Evolutionary conservation across 2,113 vertebrate genomes (phyloP).

Genomic region (Lophotis ruficrista): DNA sequence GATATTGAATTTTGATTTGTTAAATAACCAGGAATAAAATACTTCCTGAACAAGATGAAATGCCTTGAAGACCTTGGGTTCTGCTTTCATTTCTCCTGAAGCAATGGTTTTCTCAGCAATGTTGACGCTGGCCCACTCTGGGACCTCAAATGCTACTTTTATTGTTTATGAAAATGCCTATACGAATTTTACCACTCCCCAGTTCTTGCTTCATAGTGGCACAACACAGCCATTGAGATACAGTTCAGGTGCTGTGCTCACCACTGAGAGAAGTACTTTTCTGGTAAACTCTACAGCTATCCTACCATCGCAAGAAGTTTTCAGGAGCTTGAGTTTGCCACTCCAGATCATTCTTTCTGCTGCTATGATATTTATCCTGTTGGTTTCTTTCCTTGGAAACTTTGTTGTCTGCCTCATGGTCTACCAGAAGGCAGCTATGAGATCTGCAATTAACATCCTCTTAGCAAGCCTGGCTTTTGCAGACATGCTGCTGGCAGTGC

Average conservation of each 20-base stretch:
- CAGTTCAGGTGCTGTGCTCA: conserved; percentile 64
- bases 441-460: conserved; percentile 98
- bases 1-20: conserved; percentile 14
- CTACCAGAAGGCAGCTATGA: conserved; percentile 96
- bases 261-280: conserved; percentile 68
- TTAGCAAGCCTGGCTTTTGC: conserved; percentile 95
- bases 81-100: conserved; percentile 48
- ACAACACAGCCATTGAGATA: conserved; percentile 69
- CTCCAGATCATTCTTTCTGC: conserved; percentile 91
- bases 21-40: conserved; percentile 41
- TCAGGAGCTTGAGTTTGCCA: conserved; percentile 81
- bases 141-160: conserved; percentile 77
- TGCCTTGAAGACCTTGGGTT: conserved; percentile 60
- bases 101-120: conserved; percentile 84
- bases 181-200: conserved; percentile 77
- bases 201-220: conserved; percentile 68
- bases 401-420: conserved; percentile 98
- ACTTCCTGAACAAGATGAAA: conserved; percentile 59
- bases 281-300: conserved; percentile 67
- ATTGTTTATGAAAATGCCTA: conserved; percentile 80
- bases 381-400: conserved; percentile 92
- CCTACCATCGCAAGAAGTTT: conserved; percentile 65
- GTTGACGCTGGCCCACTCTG: conserved; percentile 73
- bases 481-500: conserved; percentile 93
- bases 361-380: conserved; percentile 86